These are phyloP conservation scores for Scylla paramamosain DNA, from an alignment of 1,140 invertebrate species.

Conservation along the genomic window DNA sequence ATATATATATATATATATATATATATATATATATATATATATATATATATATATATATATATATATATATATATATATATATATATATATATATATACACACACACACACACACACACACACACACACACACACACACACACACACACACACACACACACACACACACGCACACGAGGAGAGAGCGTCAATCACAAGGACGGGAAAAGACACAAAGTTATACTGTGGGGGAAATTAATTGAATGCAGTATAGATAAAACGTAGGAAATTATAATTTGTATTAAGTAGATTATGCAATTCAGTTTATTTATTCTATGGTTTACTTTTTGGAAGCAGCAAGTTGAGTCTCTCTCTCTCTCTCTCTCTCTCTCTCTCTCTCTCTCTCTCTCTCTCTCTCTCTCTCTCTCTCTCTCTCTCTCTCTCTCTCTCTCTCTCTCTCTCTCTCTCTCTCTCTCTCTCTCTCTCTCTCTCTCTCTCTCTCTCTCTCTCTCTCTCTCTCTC, in stretches of 20 bases:
- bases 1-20: conserved; percentile 25
- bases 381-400: not conserved
- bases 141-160: no score
- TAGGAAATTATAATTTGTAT: no score
- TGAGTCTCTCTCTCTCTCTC: not conserved
- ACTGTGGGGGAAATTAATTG: no score
- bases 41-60: not conserved
- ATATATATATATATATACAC: not conserved
- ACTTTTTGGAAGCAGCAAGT: not conserved
- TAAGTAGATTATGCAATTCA: not conserved
- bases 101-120: not conserved
- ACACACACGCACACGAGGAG: no score
- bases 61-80: not conserved
- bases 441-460: not conserved
- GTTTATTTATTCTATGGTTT: not conserved
- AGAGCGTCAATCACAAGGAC: not conserved
- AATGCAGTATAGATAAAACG: no score
- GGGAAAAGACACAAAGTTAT: not conserved
- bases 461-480: not conserved
- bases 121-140: no score
- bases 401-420: not conserved
- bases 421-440: not conserved
- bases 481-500: not conserved
- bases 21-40: conserved; percentile 27
- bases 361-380: not conserved